Conservation (phyloP, 2,113 vertebrate genomes). For the Natator depressus region DNA sequence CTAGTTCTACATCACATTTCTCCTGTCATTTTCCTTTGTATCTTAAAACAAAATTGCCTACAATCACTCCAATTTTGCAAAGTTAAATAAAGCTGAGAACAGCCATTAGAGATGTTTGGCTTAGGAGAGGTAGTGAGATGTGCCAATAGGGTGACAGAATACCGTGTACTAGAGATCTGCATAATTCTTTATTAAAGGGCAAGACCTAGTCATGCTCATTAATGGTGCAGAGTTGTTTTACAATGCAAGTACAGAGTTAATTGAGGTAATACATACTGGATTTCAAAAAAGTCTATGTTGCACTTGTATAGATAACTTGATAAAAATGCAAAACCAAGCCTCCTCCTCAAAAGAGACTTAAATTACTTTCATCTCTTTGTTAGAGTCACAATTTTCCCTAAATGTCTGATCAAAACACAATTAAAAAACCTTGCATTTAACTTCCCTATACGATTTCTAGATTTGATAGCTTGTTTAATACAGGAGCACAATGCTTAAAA, state of each 20-base stretch:
- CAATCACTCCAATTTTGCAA: background rate
- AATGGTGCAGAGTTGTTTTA: conserved; percentile 10
- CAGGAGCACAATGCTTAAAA: conserved; percentile 7
- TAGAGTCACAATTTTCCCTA: background rate
- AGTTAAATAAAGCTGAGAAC: conserved; percentile 45
- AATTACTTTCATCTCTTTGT: background rate
- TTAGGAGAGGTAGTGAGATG: conserved; percentile 53
- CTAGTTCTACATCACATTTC: background rate
- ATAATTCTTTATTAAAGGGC: conserved; percentile 42
- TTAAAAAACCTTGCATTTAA: background rate
- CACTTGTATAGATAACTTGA: background rate
- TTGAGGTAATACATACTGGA: background rate
- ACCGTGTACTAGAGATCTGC: conserved; percentile 52
- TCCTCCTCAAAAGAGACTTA: background rate
- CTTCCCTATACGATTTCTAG: background rate
- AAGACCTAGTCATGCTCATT: conserved; percentile 7
- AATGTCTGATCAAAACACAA: background rate
- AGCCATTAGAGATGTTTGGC: conserved; percentile 45
- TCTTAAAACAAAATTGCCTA: conserved; percentile 23
- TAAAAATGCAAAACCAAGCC: background rate
- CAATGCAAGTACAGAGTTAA: background rate
- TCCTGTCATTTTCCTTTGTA: background rate
- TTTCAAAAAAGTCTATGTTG: background rate
- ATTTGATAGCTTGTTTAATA: background rate
- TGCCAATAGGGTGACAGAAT: conserved; percentile 61